Evolutionary conservation across 2,797 vertebrate genomes (phyloP), one percentile per base, ranked within the genome.

Genomic region (Cephalopachus bancanus): DNA sequence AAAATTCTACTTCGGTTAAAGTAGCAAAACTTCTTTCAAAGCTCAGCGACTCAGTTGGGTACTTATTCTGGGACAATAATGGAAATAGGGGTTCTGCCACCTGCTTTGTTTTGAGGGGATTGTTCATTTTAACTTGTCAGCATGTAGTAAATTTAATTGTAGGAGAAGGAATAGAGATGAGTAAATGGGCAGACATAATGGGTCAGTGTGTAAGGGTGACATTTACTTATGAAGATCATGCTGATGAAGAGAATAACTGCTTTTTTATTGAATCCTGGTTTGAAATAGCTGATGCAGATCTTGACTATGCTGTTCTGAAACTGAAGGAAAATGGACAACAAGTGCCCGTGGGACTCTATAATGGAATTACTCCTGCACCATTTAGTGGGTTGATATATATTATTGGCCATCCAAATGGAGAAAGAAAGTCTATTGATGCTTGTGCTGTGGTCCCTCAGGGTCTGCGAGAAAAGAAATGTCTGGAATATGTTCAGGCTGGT

Each of bases 71-170:
- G 97, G 7, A 95, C 91, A 44, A 44, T 44, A 44, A 94, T 10
- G 93, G 37, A 0, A 57, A 0, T 0, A 0, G 0, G 1, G 89
- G 72, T 2, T 0, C 0, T 0, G 98, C 97, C 55, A 98, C 96
- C 84, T 98, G 98, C 78, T 99, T 98, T 81, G 97, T 98, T 17
- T 24, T 98, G 1, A 97, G 76, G 93, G 67, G 0, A 5, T 51
- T 30, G 0, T 98, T 60, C 75, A 96, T 98, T 90, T 95, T 99
- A 30, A 99, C 98, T 81, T 98, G 98, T 55, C 53, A 6, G 11
- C 99, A 99, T 71, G 96, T 99, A 1, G 1, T 98, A 37, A 0
- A 0, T 3, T 0, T 1, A 0, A 95, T 96, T 2, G 76, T 97
- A 30, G 96, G 95, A 33, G 0, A 49, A n/a, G 92, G 44, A 9